A percentile compares a stretch with the other conserved stretches of the same genome.
Conservation (phyloP, 1,140 invertebrate species). For the Drosophila ogumai region DNA sequence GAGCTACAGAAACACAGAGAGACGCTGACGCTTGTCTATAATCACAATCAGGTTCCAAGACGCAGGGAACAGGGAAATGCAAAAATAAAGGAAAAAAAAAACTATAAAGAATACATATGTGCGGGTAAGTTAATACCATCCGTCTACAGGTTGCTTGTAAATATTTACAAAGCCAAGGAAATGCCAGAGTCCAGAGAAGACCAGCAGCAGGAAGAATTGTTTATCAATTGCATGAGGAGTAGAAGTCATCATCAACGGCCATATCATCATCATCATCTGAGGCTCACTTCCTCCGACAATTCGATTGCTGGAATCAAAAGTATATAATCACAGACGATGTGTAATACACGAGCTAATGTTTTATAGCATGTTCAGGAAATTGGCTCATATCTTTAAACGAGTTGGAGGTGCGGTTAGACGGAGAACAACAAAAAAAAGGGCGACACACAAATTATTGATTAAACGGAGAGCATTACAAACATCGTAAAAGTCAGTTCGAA, state of each 20-base stretch:
- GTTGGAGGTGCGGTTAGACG: conserved; percentile 16
- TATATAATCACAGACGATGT: conserved; percentile 23
- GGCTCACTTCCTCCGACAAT: conserved; percentile 32
- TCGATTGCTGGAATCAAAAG: conserved; percentile 22
- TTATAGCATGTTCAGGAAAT: conserved; percentile 64
- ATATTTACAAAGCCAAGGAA: conserved; percentile 37
- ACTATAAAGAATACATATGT: conserved; percentile 16
- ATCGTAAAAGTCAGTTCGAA: conserved; percentile 29
- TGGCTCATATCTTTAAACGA: conserved; percentile 45
- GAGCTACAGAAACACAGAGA: conserved; percentile 48
- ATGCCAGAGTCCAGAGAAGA: conserved; percentile 10
- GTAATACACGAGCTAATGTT: conserved; percentile 14
- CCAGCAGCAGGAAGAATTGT: conserved; percentile 34
- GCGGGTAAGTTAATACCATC: conserved; percentile 39
- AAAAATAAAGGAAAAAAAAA: conserved; percentile 14
- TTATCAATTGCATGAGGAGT: conserved; percentile 24
- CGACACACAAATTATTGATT: conserved; percentile 68
- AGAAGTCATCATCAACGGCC: conserved; percentile 14
- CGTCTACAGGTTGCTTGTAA: conserved; percentile 33
- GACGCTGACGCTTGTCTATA: conserved; percentile 59
- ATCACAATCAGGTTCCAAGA: conserved; percentile 77
- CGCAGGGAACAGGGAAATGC: conserved; percentile 51
- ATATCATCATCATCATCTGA: not conserved
- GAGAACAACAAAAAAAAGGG: conserved; percentile 33
- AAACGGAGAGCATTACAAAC: conserved; percentile 59